These are phyloP conservation scores for Nomada fucata DNA, from an alignment of 2,888 invertebrate species.

Conservation along the genomic window DNA sequence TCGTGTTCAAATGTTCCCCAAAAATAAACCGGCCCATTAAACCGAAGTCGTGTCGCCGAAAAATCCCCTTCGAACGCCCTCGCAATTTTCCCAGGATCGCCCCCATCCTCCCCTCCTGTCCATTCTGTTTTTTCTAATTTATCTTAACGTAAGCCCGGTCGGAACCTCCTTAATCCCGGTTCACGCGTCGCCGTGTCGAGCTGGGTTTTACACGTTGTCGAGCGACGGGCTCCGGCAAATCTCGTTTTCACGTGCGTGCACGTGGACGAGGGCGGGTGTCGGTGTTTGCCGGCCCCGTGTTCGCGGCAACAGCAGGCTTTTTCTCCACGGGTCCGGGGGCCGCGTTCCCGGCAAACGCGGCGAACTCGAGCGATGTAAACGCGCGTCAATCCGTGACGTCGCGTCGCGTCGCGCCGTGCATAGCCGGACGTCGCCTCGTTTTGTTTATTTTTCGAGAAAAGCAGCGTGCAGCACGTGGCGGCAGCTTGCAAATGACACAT, in stretches of 20 bases:
- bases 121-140: conserved; percentile 24
- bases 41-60: background rate
- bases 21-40: background rate
- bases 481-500: conserved; percentile 62
- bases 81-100: background rate
- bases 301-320: conserved; percentile 16
- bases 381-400: conserved; percentile 66
- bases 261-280: conserved; percentile 27
- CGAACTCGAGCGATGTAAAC: conserved; percentile 46
- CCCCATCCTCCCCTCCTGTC: background rate
- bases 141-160: conserved; percentile 50
- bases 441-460: conserved; percentile 61
- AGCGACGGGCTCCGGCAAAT: conserved; percentile 18
- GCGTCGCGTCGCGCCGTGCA: background rate
- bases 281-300: background rate
- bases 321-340: conserved; percentile 5
- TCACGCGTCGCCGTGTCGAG: conserved; percentile 36
- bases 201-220: conserved; percentile 51
- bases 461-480: conserved; percentile 55
- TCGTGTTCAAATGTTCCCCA: background rate
- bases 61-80: background rate
- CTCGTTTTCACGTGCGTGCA: conserved; percentile 57
- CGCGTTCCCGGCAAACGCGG: background rate
- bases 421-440: conserved; percentile 29
- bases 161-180: conserved; percentile 57